Evolutionary conservation across 2,888 invertebrate genomes (phyloP), one percentile per base, ranked within the genome.

Genomic region (Ormyrus labotus): DNA sequence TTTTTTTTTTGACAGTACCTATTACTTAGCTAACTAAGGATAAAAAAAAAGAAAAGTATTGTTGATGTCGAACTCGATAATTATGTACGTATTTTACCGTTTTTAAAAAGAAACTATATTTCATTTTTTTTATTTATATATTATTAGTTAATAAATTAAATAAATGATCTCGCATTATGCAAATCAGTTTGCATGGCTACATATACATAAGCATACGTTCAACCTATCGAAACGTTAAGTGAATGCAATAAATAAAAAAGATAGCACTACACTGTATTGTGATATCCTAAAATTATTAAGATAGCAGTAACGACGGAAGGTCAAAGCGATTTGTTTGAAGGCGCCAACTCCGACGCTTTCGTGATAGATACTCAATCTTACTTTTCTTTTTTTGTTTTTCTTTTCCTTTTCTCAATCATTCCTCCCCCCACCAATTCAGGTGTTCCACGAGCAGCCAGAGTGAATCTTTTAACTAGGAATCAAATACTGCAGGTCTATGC

Each of bases 281-380:
- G 19, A 19, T 19, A 19, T 19, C 19, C 19, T 19, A 19, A 19
- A 71, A 71, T 71, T 10, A 72, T 72, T 55, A 61, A 55, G 72
- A 63, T 55, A 47, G 19, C 10, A 9, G 57, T n/a, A 10, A 6
- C 45, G 8, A 34, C 6, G 34, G 65, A 75, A 75, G 75, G 75
- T 60, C 60, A 60, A 67, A 61, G 50, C 68, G 67, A 75, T 75
- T 75, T 68, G 45, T 60, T 53, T 45, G 53, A 19, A 47, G 65
- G 73, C 57, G 73, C 57, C 5, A 73, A 57, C 19, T 10, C n/a
- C 60, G 67, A 75, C 51, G 68, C 74, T 65, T 70, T 51, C 75
- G 75, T 75, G 75, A 75, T 60, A 60, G 19, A 13, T 11, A 47
- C 67, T 51, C 60, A 53, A 67, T 68, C 58, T 50, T 51, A 74